A percentile compares a stretch with the other conserved stretches of the same genome.
Conservation (phyloP, 53 echinoderm and acorn worm genomes). For the Echinometra lucunter region DNA sequence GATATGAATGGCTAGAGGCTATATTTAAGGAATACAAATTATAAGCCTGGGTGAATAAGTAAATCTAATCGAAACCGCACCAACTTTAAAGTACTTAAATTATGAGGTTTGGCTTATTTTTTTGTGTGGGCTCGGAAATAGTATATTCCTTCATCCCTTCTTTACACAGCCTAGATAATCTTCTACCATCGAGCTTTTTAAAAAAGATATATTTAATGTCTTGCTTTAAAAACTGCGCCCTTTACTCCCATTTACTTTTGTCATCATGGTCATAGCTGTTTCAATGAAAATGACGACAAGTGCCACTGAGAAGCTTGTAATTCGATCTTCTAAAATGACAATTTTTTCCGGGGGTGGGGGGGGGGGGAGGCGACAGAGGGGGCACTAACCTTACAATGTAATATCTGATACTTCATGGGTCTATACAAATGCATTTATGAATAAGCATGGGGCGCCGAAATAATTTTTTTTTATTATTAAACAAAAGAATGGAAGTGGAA, state of each 20-base stretch:
- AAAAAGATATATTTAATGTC: neutral
- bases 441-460: no score
- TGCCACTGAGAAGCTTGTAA: neutral
- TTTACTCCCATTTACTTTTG: neutral
- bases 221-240: neutral
- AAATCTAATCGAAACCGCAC: slow-evolving; percentile 35
- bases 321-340: neutral
- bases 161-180: neutral
- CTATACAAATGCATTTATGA: no score
- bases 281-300: neutral
- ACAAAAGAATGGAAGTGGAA: no score
- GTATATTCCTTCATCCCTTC: neutral
- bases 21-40: slow-evolving; percentile 52
- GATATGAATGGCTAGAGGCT: neutral
- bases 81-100: slow-evolving; percentile 3
- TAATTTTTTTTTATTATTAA: no score
- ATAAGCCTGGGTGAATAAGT: slow-evolving; percentile 49
- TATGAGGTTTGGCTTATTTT: slow-evolving; percentile 22
- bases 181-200: neutral
- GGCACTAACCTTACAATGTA: neutral
- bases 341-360: neutral
- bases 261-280: neutral
- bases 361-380: neutral
- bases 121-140: neutral
- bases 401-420: neutral